Percentiles rank a stretch among this genome's conserved stretches.
phyloP scores from a whole-genome alignment of 2,113 vertebrate species.

The Cisticola juncidis region DNA sequence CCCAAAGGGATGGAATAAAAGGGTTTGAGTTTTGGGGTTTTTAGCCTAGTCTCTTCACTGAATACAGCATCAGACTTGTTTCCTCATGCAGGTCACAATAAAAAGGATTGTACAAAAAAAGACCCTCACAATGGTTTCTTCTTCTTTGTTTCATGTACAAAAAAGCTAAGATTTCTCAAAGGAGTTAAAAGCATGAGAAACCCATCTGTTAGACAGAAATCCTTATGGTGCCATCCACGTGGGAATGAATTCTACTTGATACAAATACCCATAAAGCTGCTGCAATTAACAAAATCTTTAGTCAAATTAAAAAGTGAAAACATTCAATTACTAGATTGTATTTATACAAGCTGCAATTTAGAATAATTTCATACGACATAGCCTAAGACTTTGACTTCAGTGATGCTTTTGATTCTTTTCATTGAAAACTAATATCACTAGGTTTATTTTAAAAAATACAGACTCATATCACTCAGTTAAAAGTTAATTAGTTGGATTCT shows the following conservation, averaged over 20 bases:
- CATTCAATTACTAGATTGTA: neutral
- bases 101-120: neutral
- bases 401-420: neutral
- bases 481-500: neutral
- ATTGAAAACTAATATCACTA: neutral
- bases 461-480: neutral
- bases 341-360: neutral
- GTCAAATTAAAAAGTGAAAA: neutral
- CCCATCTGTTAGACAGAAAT: conserved; percentile 26
- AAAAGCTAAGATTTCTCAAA: neutral
- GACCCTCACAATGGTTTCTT: neutral
- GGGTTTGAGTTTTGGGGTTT: rapidly evolving
- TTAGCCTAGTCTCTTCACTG: neutral
- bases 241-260: neutral
- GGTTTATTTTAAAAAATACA: neutral
- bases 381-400: neutral
- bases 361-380: neutral
- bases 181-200: neutral
- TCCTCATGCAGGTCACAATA: neutral
- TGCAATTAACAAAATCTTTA: neutral
- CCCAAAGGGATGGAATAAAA: neutral
- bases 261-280: neutral
- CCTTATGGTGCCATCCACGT: neutral
- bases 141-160: neutral
- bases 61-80: neutral